Conservation (phyloP, 2,888 invertebrate genomes). For the Ophion obscuratus region DNA sequence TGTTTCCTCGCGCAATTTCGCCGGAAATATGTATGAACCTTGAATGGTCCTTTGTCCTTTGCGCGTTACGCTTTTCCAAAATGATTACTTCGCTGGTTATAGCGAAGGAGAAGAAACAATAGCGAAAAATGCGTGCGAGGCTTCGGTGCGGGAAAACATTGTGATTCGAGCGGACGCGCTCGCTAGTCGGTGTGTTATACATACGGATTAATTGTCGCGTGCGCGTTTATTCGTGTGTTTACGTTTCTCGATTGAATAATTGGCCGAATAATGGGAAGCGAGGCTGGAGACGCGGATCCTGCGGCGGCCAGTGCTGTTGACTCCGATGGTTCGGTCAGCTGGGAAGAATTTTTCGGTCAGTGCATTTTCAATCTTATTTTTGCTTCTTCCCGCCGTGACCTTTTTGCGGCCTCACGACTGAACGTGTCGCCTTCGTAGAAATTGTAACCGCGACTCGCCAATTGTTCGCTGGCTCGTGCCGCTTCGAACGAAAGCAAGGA, state of each 20-base stretch:
- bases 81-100: not conserved
- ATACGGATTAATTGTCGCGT: not conserved
- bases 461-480: not conserved
- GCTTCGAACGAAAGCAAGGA: not conserved
- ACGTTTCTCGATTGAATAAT: slow-evolving; percentile 1
- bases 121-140: slow-evolving; percentile 43
- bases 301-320: slow-evolving; percentile 85
- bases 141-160: slow-evolving; percentile 29
- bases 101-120: slow-evolving; percentile 17
- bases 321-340: slow-evolving; percentile 89
- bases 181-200: not conserved
- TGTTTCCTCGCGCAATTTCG: not conserved
- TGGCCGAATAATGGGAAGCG: slow-evolving; percentile 74
- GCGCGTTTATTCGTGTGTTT: not conserved
- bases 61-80: not conserved
- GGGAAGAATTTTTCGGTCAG: slow-evolving; percentile 91
- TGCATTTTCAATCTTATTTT: slow-evolving; percentile 63
- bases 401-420: not conserved
- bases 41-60: not conserved
- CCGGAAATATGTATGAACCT: not conserved
- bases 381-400: not conserved
- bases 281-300: slow-evolving; percentile 72
- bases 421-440: not conserved
- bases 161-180: slow-evolving; percentile 38
- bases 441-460: not conserved